Base-by-base conservation (phyloP, 2,113 vertebrate genomes). In the Chroicocephalus ridibundus region DNA sequence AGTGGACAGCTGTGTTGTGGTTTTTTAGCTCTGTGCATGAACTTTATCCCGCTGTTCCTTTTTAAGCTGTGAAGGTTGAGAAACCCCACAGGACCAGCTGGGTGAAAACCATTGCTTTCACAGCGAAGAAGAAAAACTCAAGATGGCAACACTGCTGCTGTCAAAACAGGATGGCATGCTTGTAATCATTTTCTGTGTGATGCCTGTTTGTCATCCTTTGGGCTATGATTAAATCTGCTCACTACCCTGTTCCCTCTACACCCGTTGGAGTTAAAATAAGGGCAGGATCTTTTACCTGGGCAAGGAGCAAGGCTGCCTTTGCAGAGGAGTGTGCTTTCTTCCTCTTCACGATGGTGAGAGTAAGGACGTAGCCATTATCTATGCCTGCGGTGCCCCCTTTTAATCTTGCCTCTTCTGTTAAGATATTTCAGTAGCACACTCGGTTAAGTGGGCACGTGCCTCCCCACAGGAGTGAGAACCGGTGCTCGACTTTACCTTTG, bases 401-500 rank as follows among this genome's bases (percentile, higher is more conserved):
- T 46, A 46, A 62, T 31, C 8, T 25, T 40, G 25, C 10, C 18
- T 81, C 25, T 85, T 46, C 34, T 42, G 14, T 26, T 14, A 6
- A 44, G 51, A 2, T 44, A 26, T 19, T 57, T 75, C 16, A 40
- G 49, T 31, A 64, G 24, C 24, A 6, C 16, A 24, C 10, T 10
- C 22, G n/a, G 54, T 42, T 11, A 44, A 69, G 68, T 40, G 44
- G 10, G 58, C 18, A 21, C 0, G 4, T 57, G 47, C 16, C 31
- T 83, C 22, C 13, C 11, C 34, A 5, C 10, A 11, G 47, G 38
- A 36, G 29, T 20, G 29, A 36, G 46, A 57, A 14, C 49, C 2
- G 4, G 27, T 31, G 60, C 54, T 86, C 0, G 2, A 8, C 77
- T 78, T 89, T 19, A 3, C 15, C 22, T 42, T 42, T 0, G 0